Conservation (phyloP, 2,888 invertebrate genomes). For the Drosophila glabriapex region DNA sequence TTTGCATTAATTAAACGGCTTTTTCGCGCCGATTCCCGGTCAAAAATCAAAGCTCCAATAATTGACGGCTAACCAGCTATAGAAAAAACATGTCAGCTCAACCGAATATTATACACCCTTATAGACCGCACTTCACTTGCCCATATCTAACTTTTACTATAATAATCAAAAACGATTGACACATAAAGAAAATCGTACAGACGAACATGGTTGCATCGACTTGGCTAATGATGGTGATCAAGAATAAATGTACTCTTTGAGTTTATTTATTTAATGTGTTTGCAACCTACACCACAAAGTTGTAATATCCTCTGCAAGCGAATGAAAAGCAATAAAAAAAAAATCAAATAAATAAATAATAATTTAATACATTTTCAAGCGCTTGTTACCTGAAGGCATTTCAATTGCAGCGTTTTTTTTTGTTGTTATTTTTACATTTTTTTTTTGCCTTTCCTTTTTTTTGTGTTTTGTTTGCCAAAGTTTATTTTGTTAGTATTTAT, state of each 20-base stretch:
- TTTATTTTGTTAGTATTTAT: slow-evolving; percentile 51
- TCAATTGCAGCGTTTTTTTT: slow-evolving; percentile 41
- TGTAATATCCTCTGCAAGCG: not conserved
- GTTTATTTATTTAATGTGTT: not conserved
- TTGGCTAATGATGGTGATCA: not conserved
- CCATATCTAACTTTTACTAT: not conserved
- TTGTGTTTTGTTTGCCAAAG: slow-evolving; percentile 1
- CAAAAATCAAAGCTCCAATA: slow-evolving; percentile 69
- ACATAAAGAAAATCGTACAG: not conserved
- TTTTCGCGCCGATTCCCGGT: slow-evolving; percentile 42
- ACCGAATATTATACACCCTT: not conserved
- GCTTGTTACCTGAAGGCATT: slow-evolving; percentile 38
- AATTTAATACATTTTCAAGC: slow-evolving; percentile 56
- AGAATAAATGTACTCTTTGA: not conserved
- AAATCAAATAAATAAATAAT: slow-evolving; percentile 47
- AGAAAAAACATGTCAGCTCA: slow-evolving; percentile 15
- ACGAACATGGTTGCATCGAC: not conserved
- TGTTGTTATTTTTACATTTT: not conserved
- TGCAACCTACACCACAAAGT: not conserved
- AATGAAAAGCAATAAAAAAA: not conserved
- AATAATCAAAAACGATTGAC: not conserved
- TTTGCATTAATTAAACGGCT: slow-evolving; percentile 77
- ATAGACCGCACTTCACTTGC: too few relatives aligned
- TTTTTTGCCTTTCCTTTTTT: not conserved
- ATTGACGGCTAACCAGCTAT: slow-evolving; percentile 27